phyloP scores from a whole-genome alignment of 2,888 invertebrate species.

The Matsumyia berberina region DNA sequence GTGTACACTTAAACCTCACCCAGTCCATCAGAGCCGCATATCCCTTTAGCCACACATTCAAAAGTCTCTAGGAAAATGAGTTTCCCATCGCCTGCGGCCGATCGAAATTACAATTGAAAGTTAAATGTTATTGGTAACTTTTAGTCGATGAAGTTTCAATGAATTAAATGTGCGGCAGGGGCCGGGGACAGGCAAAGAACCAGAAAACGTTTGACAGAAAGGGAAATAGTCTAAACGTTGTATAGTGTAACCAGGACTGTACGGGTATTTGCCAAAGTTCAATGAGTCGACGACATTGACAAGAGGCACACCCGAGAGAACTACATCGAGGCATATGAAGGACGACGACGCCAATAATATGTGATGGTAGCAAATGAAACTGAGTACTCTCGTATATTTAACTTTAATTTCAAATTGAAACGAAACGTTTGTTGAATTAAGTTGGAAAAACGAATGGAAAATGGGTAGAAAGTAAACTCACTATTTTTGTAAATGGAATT shows the following conservation, averaged over 20 bases:
- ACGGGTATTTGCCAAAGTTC: constrained; percentile 66
- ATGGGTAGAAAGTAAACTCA: background rate
- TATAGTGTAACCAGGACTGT: constrained; percentile 44
- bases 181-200: no score
- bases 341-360: constrained; percentile 57
- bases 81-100: constrained; percentile 74
- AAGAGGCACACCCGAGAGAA: background rate
- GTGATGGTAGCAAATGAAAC: constrained; percentile 70
- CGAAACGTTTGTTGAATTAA: constrained; percentile 54
- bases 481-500: constrained; percentile 44
- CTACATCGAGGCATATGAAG: constrained; percentile 8
- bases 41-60: constrained; percentile 67
- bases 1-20: constrained; percentile 33
- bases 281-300: constrained; percentile 61
- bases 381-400: constrained; percentile 47
- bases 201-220: constrained; percentile 41
- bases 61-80: constrained; percentile 77
- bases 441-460: constrained; percentile 7
- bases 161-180: constrained; percentile 64
- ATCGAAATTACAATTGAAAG: constrained; percentile 79
- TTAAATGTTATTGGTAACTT: constrained; percentile 79
- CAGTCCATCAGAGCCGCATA: background rate
- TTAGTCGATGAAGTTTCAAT: constrained; percentile 75
- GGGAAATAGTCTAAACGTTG: constrained; percentile 58
- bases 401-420: constrained; percentile 75